Conservation (phyloP, 1,140 invertebrate species). For the Solenopsis invicta region DNA sequence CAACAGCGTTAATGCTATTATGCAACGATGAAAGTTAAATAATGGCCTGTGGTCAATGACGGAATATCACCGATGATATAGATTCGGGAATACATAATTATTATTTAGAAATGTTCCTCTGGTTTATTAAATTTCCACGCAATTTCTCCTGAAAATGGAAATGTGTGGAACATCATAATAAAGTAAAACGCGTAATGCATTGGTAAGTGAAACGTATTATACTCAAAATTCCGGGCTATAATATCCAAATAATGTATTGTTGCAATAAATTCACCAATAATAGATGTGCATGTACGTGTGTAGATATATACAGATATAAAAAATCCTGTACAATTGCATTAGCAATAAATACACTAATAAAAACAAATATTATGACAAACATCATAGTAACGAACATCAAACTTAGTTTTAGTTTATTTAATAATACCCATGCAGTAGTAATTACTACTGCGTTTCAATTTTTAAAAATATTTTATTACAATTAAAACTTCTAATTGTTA, state of each 20-base stretch:
- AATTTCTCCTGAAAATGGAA: conserved; percentile 40
- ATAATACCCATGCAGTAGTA: background rate
- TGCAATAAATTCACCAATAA: conserved; percentile 16
- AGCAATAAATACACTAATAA: conserved; percentile 9
- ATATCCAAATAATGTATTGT: conserved; percentile 30
- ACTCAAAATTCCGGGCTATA: background rate
- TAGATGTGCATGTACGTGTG: background rate
- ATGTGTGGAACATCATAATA: conserved; percentile 34
- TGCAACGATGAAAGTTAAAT: conserved; percentile 29
- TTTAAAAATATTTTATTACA: background rate
- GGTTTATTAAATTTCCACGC: conserved; percentile 35
- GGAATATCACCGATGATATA: conserved; percentile 28
- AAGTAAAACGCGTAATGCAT: conserved; percentile 30
- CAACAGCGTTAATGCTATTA: conserved; percentile 34
- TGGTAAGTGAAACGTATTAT: conserved; percentile 16
- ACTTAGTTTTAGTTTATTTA: background rate
- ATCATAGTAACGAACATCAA: background rate
- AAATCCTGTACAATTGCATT: background rate
- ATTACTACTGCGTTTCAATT: background rate
- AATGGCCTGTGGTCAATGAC: conserved; percentile 11
- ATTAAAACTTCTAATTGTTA: background rate
- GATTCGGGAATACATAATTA: background rate
- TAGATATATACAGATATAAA: background rate
- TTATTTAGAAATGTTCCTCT: conserved; percentile 52
- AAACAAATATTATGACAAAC: background rate